These are phyloP conservation scores for Streptopelia turtur DNA, from an alignment of 2,797 vertebrate genomes.

Conservation along the genomic window DNA sequence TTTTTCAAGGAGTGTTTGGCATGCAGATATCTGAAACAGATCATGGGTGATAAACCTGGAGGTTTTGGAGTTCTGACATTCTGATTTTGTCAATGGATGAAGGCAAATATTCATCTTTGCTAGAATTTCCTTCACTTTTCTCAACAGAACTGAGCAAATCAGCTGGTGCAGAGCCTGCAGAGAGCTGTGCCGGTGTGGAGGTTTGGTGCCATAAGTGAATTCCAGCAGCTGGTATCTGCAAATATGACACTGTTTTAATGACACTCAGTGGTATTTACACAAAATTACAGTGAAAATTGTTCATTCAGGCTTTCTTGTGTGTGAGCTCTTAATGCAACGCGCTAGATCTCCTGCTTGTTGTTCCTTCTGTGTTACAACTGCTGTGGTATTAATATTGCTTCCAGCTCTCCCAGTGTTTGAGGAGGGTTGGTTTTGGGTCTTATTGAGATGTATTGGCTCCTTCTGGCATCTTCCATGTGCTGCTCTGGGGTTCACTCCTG, in stretches of 20 bases:
- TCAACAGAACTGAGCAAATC: background rate
- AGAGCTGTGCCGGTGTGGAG: rapidly evolving
- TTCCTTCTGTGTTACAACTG: background rate
- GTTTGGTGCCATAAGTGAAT: background rate
- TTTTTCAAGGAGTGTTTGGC: background rate
- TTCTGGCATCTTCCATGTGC: background rate
- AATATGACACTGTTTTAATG: background rate
- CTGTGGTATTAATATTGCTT: background rate
- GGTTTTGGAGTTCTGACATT: background rate
- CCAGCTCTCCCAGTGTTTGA: background rate
- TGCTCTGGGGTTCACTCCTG: background rate
- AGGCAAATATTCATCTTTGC: background rate
- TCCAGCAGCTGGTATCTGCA: background rate
- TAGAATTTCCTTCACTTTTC: background rate
- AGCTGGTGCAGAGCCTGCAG: background rate
- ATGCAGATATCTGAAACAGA: background rate
- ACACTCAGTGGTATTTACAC: background rate
- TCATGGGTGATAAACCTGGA: background rate
- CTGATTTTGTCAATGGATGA: background rate
- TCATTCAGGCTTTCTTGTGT: background rate
- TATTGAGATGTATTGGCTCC: background rate
- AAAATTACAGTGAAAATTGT: background rate
- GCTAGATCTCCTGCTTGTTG: background rate
- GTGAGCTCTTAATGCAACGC: background rate
- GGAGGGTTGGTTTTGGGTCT: background rate